A percentile compares a stretch with the other conserved stretches of the same genome.
These are phyloP conservation scores for Smithornis capensis DNA, from an alignment of 2,113 vertebrate species.

Conservation along the genomic window DNA sequence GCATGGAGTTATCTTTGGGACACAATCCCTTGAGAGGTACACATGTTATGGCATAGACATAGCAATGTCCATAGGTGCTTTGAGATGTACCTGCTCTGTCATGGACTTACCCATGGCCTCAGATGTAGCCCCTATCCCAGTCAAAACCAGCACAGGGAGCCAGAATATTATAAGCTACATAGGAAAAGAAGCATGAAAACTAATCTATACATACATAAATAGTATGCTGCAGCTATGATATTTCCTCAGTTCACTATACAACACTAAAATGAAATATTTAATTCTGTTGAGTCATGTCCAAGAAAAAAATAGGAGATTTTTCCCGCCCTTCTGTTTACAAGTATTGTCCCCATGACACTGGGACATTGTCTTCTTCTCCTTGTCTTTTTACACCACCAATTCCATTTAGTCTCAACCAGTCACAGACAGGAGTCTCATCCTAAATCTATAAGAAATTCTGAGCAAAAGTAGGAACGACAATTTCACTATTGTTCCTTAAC, in stretches of 20 bases:
- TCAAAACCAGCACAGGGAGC: neutral
- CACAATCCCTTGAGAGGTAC: neutral
- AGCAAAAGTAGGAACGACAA: neutral
- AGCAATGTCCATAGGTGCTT: accelerated
- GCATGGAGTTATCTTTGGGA: neutral
- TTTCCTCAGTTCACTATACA: neutral
- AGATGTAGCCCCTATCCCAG: neutral
- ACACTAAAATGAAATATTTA: neutral
- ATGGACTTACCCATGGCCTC: neutral
- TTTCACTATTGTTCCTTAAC: neutral
- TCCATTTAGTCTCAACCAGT: neutral
- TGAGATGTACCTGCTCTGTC: neutral
- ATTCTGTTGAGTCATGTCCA: neutral
- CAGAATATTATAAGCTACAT: neutral
- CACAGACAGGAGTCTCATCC: neutral
- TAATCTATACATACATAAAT: neutral
- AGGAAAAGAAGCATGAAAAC: neutral
- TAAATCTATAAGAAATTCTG: neutral
- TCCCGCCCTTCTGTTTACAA: neutral
- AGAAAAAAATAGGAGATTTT: neutral
- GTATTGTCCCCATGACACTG: neutral
- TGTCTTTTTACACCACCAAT: neutral
- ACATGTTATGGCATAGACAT: neutral
- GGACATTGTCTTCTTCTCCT: neutral
- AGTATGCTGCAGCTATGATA: neutral